Evolutionary conservation across 2,113 vertebrate genomes (phyloP), one percentile per base, ranked within the genome.

Genomic region (Bujurquina vittata): DNA sequence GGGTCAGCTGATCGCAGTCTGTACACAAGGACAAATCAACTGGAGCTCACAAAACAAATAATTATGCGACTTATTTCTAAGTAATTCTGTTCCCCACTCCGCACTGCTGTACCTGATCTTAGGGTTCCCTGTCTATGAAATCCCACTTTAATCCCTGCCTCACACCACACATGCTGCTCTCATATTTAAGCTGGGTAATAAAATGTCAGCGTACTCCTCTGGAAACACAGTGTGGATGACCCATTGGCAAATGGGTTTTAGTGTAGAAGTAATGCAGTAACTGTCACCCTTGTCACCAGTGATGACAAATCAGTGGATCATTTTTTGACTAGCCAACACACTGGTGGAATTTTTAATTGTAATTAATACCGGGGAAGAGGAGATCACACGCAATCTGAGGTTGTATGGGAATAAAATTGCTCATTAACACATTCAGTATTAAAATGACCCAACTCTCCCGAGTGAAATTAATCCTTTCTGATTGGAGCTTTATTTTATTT

Each of bases 401-500:
- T 62, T 83, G 6, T 40, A 23, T 59, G 22, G 22, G 67, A 81
- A 65, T 80, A 67, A 84, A 84, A 75, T 49, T 52, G 67, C 52
- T 73, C 58, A 52, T 72, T 17, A 52, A 4, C 23, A 20, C 65
- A 82, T 58, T 62, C 63, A 75, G 69, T 84, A 56, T 49, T 69
- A 12, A 81, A 84, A 59, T 82, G 15, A 46, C 1, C 31, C 55
- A 65, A 23, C 9, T 35, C 59, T 22, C 49, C 33, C 20, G 6
- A 40, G 62, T 58, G 37, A 60, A 33, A 60, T 56, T 87, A 85
- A 88, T 91, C 63, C 82, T 60, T 35, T 69, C 77, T 88, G 77
- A 84, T 77, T 79, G 37, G 59, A 74, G 61, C 58, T 87, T 82
- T 77, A 46, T 58, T 81, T 83, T 31, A 76, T 77, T 59, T 62